Conservation (phyloP, 2,797 vertebrate species). For the Melanotaenia nigrans region DNA sequence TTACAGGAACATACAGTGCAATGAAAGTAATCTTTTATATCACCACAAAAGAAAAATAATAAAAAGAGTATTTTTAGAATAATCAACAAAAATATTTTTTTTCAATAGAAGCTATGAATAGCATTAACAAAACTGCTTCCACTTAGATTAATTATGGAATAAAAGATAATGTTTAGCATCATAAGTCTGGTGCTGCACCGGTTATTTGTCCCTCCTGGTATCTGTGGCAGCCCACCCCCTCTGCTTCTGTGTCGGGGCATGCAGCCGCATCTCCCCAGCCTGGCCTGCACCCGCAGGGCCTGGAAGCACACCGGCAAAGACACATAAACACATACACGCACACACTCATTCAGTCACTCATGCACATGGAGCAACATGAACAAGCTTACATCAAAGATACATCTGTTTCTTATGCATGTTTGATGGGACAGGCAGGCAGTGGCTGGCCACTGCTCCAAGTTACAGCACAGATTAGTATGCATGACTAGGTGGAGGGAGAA, state of each 20-base stretch:
- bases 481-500: slow-evolving; percentile 46
- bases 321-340: slow-evolving; percentile 39
- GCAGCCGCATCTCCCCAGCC: slow-evolving; percentile 50
- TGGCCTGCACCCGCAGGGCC: slow-evolving; percentile 57
- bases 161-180: slow-evolving; percentile 25
- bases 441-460: slow-evolving; percentile 57
- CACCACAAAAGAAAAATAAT: not conserved
- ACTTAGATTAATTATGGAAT: slow-evolving; percentile 25
- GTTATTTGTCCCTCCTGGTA: slow-evolving; percentile 40
- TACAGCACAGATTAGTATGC: slow-evolving; percentile 53
- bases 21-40: not conserved
- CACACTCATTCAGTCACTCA: slow-evolving; percentile 34
- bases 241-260: slow-evolving; percentile 66
- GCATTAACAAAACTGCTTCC: slow-evolving; percentile 8
- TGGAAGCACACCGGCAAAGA: slow-evolving; percentile 40
- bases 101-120: slow-evolving; percentile 1
- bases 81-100: not conserved
- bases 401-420: slow-evolving; percentile 77
- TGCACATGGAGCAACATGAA: slow-evolving; percentile 55
- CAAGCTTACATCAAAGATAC: slow-evolving; percentile 74
- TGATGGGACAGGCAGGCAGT: slow-evolving; percentile 69
- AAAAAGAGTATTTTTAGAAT: not conserved
- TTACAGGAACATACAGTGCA: not conserved
- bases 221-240: slow-evolving; percentile 36
- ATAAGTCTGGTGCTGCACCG: slow-evolving; percentile 19